Evolutionary conservation across 2,797 vertebrate genomes (phyloP), one percentile per base, ranked within the genome.

Genomic region (Rhinoraja longicauda): DNA sequence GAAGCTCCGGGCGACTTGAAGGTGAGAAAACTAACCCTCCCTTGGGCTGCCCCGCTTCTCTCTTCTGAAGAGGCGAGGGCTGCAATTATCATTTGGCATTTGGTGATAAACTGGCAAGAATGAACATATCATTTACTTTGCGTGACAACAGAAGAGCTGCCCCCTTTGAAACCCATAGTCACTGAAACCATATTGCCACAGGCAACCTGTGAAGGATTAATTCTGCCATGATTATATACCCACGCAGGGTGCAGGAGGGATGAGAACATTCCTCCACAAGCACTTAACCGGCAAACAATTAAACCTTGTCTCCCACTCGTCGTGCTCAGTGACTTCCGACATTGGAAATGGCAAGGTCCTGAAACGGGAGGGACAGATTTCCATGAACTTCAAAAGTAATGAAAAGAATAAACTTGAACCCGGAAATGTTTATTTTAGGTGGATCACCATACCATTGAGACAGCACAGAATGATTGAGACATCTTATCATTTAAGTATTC

Each of bases 11-110:
- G 90, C 67, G 29, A 91, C 67, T 29, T 91, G 90, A 72, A 73
- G 90, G 90, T 91, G 90, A 91, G 90, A 91, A 91, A 91, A 67
- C 67, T 91, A 91, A 73, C 67, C 64, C 64, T 73, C 90, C 90
- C 67, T 45, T 39, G 88, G 88, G 88, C 32, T 24, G 88, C 4
- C 29, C n/a, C 2, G 29, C n/a, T 67, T 32, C 67, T 73, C 24
- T 92, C 67, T 24, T 92, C 24, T 92, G 39, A 92, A 53, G 70
- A 92, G 45, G 39, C 45, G 4, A 70, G 24, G 70, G 73, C 45
- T 17, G 21, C 21, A 73, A 91, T 73, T 53, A 91, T 75, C 70
- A 70, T 73, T 92, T 73, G 67, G 70, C 90, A 75, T 10, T 75
- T 73, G 90, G 12, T 75, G 70, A 92, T 92, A 92, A 92, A 92